Evolutionary conservation across 2,113 vertebrate species (phyloP), one percentile per base, ranked within the genome.

Genomic region (zebrafish (Danio rerio)): DNA sequence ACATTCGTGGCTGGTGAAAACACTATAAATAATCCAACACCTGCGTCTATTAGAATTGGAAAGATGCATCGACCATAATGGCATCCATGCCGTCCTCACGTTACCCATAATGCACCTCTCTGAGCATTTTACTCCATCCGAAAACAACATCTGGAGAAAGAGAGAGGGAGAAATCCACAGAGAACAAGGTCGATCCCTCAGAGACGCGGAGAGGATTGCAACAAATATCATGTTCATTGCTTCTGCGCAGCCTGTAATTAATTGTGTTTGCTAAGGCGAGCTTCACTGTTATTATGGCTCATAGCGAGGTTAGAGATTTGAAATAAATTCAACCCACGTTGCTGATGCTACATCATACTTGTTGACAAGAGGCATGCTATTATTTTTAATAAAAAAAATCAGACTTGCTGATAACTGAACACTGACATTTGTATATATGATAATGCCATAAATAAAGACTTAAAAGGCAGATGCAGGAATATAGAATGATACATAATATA

Each of bases 121-220:
- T 5, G 47, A 65, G 70, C 40, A 13, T 43, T 62, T 63, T 53
- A 8, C 47, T 42, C 40, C 20, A 62, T 31, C 62, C 16, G 20
- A 71, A 45, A 78, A 68, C 15, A 42, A 73, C 45, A 40, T 20
- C 56, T 53, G 56, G 13, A 18, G 50, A 68, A 31, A 15, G 4
- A 68, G 31, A 31, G 31, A 31, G 31, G 31, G 21, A 74, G 31
- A 53, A 49, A 43, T n/a, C 43, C 16, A 21, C 18, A 58, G 42
- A 71, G 16, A 43, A 10, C 62, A 13, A 74, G 20, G 50, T 16
- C 3, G 45, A 65, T 47, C 1, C 13, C 15, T 53, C 12, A 13
- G 77, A 53, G 62, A 20, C 16, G 2, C 31, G 2, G 45, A 88
- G 87, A 86, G 87, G 86, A 81, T 66, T 52, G 79, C 45, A 49